A percentile compares a stretch with the other conserved stretches of the same genome.
phyloP scores from a whole-genome alignment of 2,797 vertebrate species.

The Spea hammondii region DNA sequence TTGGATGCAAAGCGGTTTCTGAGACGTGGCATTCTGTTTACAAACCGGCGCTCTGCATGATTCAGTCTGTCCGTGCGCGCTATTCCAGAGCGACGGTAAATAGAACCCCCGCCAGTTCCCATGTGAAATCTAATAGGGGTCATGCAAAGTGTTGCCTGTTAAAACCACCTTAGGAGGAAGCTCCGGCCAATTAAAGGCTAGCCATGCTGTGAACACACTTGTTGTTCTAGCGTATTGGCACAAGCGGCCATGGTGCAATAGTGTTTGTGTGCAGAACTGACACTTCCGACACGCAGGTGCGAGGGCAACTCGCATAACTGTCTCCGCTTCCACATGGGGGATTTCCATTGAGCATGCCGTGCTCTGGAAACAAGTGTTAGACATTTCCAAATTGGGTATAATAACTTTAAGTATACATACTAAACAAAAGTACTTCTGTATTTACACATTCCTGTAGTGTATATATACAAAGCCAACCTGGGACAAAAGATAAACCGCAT shows the following conservation, averaged over 20 bases:
- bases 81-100: not conserved
- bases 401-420: no score
- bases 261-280: not conserved
- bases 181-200: conserved; percentile 34
- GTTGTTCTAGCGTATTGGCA: conserved; percentile 15
- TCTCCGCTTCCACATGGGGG: not conserved
- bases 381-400: no score
- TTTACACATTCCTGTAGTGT: no score
- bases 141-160: not conserved
- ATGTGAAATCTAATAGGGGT: conserved; percentile 32
- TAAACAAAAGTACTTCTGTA: no score
- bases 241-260: conserved; percentile 23
- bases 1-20: no score
- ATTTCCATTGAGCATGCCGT: not conserved
- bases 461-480: no score
- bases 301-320: no score
- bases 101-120: not conserved
- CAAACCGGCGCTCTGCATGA: not conserved
- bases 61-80: not conserved
- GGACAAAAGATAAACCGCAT: no score
- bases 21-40: no score
- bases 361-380: not conserved
- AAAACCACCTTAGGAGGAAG: not conserved
- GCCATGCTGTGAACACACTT: conserved; percentile 5
- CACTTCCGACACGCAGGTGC: no score